Conservation (phyloP, 2,113 vertebrate species). For the Henicopernis longicauda region DNA sequence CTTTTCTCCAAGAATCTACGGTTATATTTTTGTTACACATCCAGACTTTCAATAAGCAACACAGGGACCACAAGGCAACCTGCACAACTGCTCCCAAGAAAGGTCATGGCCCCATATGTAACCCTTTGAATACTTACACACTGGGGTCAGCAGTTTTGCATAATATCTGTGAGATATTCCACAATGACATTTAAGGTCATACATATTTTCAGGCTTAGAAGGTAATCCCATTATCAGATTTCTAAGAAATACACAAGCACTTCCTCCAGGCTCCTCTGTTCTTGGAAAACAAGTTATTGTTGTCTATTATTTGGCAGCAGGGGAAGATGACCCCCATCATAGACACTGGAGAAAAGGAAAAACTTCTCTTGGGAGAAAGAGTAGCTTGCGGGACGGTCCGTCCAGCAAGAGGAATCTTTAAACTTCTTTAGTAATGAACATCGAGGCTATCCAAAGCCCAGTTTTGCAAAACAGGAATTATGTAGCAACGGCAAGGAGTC, state of each 20-base stretch:
- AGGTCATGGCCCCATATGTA: background rate
- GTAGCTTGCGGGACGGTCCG: rapidly evolving
- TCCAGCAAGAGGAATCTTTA: background rate
- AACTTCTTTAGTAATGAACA: background rate
- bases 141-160: background rate
- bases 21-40: background rate
- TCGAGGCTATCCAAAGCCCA: background rate
- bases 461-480: background rate
- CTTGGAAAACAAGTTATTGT: background rate
- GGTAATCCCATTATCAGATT: background rate
- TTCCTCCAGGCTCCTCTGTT: background rate
- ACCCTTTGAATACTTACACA: background rate
- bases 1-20: background rate
- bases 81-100: background rate
- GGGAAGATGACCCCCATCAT: background rate
- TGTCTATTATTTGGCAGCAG: background rate
- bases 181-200: background rate
- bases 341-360: background rate
- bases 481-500: background rate
- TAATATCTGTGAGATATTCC: background rate
- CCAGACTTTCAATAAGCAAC: background rate
- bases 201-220: background rate
- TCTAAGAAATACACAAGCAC: background rate
- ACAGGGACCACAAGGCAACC: background rate
- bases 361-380: background rate